These are phyloP conservation scores for Pachypanchax playfairii DNA, from an alignment of 2,113 vertebrate species.

Conservation along the genomic window DNA sequence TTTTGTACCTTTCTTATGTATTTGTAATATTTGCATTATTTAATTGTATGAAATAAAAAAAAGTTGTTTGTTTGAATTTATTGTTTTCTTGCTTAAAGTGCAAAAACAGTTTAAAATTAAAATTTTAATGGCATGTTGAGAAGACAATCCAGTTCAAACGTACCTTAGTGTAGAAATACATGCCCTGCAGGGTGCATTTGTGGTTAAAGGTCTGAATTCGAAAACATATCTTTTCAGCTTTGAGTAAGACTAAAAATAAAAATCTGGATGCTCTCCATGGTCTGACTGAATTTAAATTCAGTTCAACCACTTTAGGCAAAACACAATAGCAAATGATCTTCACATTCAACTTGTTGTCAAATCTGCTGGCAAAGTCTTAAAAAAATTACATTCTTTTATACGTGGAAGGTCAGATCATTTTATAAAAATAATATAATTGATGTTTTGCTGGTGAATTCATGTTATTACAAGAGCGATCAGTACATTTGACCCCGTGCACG, in stretches of 20 bases:
- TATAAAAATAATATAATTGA: neutral
- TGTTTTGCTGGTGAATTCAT: neutral
- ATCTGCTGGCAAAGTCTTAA: conserved; percentile 1
- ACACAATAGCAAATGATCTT: conserved; percentile 6
- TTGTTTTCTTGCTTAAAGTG: too few species aligned
- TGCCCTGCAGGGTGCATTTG: neutral
- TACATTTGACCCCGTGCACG: neutral
- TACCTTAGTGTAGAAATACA: neutral
- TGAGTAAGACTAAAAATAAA: neutral
- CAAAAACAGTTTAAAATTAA: too few species aligned
- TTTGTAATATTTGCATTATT: too few species aligned
- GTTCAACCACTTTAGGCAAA: conserved; percentile 9
- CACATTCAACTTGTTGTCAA: conserved; percentile 17
- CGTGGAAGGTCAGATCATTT: neutral
- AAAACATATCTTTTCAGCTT: neutral
- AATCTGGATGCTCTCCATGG: conserved; percentile 12
- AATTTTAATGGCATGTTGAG: too few species aligned
- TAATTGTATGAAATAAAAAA: too few species aligned
- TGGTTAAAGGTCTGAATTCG: neutral
- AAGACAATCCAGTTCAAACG: neutral
- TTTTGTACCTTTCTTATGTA: too few species aligned
- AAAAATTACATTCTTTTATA: neutral
- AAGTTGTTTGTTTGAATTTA: too few species aligned
- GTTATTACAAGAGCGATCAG: neutral
- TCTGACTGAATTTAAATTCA: conserved; percentile 29